These are phyloP conservation scores for Glaucomys volans DNA, from an alignment of 2,113 vertebrate genomes.

Conservation along the genomic window DNA sequence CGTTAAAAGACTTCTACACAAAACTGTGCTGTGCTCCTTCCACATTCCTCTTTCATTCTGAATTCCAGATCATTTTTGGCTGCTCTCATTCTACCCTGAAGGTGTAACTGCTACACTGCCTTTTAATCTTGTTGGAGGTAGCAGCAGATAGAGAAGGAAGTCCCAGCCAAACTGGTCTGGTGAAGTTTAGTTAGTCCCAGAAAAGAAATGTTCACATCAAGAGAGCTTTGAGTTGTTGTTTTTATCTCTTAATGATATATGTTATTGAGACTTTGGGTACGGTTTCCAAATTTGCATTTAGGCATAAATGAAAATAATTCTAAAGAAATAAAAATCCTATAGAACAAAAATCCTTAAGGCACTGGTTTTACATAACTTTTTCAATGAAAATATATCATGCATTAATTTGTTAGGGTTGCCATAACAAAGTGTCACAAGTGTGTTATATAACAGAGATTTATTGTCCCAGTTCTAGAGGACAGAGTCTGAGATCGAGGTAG, in stretches of 20 bases:
- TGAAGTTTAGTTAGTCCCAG: background rate
- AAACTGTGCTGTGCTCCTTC: background rate
- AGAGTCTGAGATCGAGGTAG: background rate
- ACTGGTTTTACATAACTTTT: background rate
- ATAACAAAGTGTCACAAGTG: background rate
- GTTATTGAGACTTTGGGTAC: background rate
- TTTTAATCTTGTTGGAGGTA: slow-evolving; percentile 12
- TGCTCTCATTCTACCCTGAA: background rate
- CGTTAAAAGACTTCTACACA: background rate
- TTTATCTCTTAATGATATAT: background rate
- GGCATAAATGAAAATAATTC: background rate
- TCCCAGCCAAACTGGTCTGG: background rate
- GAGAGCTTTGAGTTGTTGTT: background rate
- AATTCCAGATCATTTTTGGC: background rate
- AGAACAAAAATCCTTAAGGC: background rate
- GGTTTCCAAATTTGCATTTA: slow-evolving; percentile 37
- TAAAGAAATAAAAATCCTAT: background rate
- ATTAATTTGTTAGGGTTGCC: background rate
- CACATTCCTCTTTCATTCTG: background rate
- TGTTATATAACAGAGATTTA: background rate
- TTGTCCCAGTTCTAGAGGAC: background rate
- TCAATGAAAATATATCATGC: background rate
- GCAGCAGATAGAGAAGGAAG: background rate
- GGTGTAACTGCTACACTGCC: background rate
- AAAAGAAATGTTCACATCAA: slow-evolving; percentile 13